These are phyloP conservation scores for Leuciscus idus DNA, from an alignment of 2,113 vertebrate species.

Conservation along the genomic window DNA sequence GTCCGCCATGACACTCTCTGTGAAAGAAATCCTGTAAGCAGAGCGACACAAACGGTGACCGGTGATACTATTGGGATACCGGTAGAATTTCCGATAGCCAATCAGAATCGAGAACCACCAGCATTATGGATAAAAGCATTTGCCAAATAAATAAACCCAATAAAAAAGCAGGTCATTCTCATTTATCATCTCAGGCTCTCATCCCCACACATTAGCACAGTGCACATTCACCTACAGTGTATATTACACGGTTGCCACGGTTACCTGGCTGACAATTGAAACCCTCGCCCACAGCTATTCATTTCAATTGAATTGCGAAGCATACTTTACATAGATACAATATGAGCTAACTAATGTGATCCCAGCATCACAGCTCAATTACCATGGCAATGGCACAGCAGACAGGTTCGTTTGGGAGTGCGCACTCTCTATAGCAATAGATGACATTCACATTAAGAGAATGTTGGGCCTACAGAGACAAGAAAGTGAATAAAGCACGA, in stretches of 20 bases:
- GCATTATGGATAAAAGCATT: not conserved
- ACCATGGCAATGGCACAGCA: constrained; percentile 26
- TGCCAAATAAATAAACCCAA: constrained; percentile 8
- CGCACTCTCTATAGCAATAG: constrained; percentile 19
- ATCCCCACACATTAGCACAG: not conserved
- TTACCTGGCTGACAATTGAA: constrained; percentile 28
- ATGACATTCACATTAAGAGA: constrained; percentile 41
- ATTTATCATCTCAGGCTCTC: not conserved
- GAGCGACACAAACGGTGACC: too few species aligned
- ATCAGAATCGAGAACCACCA: too few species aligned
- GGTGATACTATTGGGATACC: too few species aligned
- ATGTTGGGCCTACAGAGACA: constrained; percentile 5
- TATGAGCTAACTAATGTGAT: constrained; percentile 42
- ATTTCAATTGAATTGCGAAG: constrained; percentile 22
- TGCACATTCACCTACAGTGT: constrained; percentile 9
- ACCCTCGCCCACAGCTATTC: constrained; percentile 26
- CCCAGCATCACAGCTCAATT: constrained; percentile 44
- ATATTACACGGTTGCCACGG: constrained; percentile 18
- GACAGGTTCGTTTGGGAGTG: not conserved
- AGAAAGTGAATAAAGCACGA: constrained; percentile 8
- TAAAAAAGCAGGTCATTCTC: constrained; percentile 26
- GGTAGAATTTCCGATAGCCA: too few species aligned
- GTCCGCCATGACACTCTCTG: too few species aligned
- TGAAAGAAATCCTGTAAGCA: too few species aligned
- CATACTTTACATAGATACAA: constrained; percentile 47